phyloP scores from a whole-genome alignment of 2,888 invertebrate species.

The Acleris laterana region DNA sequence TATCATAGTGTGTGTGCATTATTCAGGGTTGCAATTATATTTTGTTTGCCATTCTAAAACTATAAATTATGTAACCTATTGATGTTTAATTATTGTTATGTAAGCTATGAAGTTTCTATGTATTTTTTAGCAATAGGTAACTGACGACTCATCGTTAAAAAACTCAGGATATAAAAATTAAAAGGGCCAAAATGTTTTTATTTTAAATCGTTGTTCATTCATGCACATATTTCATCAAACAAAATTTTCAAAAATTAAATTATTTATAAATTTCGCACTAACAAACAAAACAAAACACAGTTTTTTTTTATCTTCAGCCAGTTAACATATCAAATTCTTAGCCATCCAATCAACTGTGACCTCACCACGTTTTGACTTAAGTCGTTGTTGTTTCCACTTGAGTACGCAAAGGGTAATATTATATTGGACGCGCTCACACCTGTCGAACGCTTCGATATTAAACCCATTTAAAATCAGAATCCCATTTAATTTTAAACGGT shows the following conservation, averaged over 20 bases:
- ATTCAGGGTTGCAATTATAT: neutral
- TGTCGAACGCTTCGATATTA: constrained; percentile 26
- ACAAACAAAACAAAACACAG: no score
- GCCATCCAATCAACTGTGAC: constrained; percentile 14
- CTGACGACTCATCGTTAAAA: no score
- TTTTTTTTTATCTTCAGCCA: neutral
- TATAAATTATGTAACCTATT: neutral
- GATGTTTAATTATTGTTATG: no score
- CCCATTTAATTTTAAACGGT: constrained; percentile 12
- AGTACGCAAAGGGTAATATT: constrained; percentile 21
- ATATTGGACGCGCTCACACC: constrained; percentile 24
- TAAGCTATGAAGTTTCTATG: neutral
- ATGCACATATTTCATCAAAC: neutral
- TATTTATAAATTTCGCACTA: no score
- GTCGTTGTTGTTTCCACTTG: constrained; percentile 13
- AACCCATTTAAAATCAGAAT: constrained; percentile 20
- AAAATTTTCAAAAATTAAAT: neutral
- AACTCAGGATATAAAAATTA: no score
- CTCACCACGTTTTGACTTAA: constrained; percentile 1
- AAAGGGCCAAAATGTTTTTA: no score
- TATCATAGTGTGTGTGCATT: neutral
- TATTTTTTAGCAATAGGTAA: neutral
- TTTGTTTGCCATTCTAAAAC: neutral
- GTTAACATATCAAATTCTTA: constrained; percentile 1
- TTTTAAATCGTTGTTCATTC: no score